Evolutionary conservation across 2,888 invertebrate species (phyloP), one percentile per base, ranked within the genome.

Genomic region (Dione vanillae): DNA sequence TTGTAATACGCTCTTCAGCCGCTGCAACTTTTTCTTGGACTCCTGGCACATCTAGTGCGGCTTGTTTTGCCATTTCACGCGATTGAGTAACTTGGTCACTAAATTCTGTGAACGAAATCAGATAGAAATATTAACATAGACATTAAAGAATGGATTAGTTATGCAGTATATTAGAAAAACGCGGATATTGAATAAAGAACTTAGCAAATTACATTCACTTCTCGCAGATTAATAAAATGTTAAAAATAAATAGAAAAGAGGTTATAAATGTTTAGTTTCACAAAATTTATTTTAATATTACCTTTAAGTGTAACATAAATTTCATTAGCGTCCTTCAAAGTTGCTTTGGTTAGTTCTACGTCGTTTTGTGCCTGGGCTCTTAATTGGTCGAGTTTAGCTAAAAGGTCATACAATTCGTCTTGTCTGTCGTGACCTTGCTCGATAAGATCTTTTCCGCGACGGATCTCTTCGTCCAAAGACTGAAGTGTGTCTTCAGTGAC

Each of bases 31-130:
- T 95, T 68, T 93, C 86, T 80, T 96, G 95, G 69, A 99, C 98
- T 72, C 95, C 94, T 0, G 96, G 95, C 19, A 98, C 96, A 73
- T 95, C 95, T 73, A 94, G 87, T 14, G 98, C 89, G 0, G 98
- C 97, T 73, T 96, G 94, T 54, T 96, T 94, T 0, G 99, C 98
- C 75, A 96, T 95, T 61, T 95, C 94, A 71, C 97, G 96, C 71
- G 97, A 98, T 75, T 96, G 96, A 76, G 97, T 96, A 0, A 99
- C 98, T 88, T 97, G 96, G 70, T 96, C 95, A 85, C 98, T 98
- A 92, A 99, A 99, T 83, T 96, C 97, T 97, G 27, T 20, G 41
- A 41, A 41, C 9, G 49, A 0, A 37, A 16, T 16, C 41, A 16
- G n/a, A 40, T 19, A 41, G 10, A 19, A 37, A 58, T 58, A 58